These are phyloP conservation scores for fruit fly (Drosophila melanogaster) DNA, from an alignment of 1,140 invertebrate species.

Conservation along the genomic window Release_6_plus_ISO1_MT NC_004354.4:12467001-12467500, in stretches of 20 bases:
- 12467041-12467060: constrained; percentile 73
- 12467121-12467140: neutral
- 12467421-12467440: neutral
- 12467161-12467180: constrained; percentile 72
- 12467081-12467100: constrained; percentile 64
- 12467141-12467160: constrained; percentile 24
- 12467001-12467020: constrained; percentile 39
- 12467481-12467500: no score
- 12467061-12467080: constrained; percentile 51
- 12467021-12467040: constrained; percentile 67
- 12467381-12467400: constrained; percentile 15
- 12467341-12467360: constrained; percentile 33
- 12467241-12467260: constrained; percentile 33
- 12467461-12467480: neutral
- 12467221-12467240: constrained; percentile 76
- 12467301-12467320: constrained; percentile 27
- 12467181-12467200: constrained; percentile 61
- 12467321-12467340: constrained; percentile 28
- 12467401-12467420: neutral
- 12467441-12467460: neutral
- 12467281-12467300: constrained; percentile 58
- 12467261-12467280: constrained; percentile 30
- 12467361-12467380: constrained; percentile 20
- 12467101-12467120: constrained; percentile 71
- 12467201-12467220: constrained; percentile 80